Percentiles rank a stretch among this genome's conserved stretches.
Evolutionary conservation across 2,113 vertebrate genomes (phyloP).

Genomic region (Caretta caretta): DNA sequence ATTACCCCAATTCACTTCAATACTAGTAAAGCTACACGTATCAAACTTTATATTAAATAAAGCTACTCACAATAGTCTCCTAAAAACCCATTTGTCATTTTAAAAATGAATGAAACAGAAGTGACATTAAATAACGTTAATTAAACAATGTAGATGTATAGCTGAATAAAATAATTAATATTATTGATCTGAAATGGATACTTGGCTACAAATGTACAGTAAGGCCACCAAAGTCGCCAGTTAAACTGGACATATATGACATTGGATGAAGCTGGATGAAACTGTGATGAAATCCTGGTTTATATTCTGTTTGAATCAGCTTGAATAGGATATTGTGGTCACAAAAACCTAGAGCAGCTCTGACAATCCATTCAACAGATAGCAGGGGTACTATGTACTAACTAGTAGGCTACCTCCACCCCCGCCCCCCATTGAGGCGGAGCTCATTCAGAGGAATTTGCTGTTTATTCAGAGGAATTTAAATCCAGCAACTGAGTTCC

Average conservation of each 20-base stretch:
- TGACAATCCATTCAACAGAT: background rate
- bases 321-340: background rate
- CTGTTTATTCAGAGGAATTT: conserved; percentile 1
- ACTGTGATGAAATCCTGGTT: background rate
- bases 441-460: background rate
- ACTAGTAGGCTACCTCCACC: background rate
- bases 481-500: background rate
- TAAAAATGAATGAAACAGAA: conserved; percentile 1
- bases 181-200: background rate
- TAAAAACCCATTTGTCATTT: background rate
- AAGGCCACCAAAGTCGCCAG: background rate
- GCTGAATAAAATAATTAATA: no score
- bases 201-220: background rate
- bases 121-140: background rate
- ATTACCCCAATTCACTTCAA: background rate
- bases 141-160: background rate
- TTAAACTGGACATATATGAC: no score
- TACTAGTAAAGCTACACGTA: background rate
- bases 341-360: background rate
- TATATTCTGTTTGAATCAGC: background rate
- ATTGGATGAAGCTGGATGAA: no score
- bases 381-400: background rate
- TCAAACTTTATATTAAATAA: background rate
- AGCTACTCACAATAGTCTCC: background rate
- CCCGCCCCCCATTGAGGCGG: conserved; percentile 15